Evolutionary conservation across 1,140 invertebrate species (phyloP).

Genomic region (Ericerus pela): DNA sequence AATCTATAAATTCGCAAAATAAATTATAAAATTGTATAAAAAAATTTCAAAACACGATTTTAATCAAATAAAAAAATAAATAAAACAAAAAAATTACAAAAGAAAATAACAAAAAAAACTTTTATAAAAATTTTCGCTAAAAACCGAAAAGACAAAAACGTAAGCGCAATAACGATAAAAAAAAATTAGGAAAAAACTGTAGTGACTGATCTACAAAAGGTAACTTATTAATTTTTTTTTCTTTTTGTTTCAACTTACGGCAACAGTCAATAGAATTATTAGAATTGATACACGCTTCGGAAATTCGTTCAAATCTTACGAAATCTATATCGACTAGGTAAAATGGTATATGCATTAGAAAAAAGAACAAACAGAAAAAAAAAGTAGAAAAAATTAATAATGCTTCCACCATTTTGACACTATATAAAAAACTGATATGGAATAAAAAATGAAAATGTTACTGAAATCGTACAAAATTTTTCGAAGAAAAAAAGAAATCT

Average conservation of each 20-base stretch:
- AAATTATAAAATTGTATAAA: constrained; percentile 8
- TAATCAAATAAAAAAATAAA: constrained; percentile 4
- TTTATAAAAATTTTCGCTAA: background rate
- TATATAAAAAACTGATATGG: too few species aligned
- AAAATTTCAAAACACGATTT: background rate
- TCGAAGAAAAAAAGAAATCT: too few species aligned
- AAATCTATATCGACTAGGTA: too few species aligned
- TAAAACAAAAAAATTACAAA: constrained; percentile 1
- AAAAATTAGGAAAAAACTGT: constrained; percentile 10
- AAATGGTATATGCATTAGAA: background rate
- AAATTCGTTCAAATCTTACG: background rate
- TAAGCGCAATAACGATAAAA: constrained; percentile 9
- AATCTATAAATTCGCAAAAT: background rate
- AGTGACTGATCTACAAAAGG: constrained; percentile 9
- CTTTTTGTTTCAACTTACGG: background rate
- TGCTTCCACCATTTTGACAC: too few species aligned
- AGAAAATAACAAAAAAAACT: constrained; percentile 9
- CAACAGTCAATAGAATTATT: background rate
- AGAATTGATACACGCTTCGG: too few species aligned
- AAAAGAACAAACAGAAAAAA: background rate
- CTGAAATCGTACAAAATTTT: too few species aligned
- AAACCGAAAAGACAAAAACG: background rate
- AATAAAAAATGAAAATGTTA: too few species aligned
- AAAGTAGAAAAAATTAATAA: too few species aligned
- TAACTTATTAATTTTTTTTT: background rate